These are phyloP conservation scores for Hippocampus comes DNA, from an alignment of 2,113 vertebrate species.

Conservation along the genomic window DNA sequence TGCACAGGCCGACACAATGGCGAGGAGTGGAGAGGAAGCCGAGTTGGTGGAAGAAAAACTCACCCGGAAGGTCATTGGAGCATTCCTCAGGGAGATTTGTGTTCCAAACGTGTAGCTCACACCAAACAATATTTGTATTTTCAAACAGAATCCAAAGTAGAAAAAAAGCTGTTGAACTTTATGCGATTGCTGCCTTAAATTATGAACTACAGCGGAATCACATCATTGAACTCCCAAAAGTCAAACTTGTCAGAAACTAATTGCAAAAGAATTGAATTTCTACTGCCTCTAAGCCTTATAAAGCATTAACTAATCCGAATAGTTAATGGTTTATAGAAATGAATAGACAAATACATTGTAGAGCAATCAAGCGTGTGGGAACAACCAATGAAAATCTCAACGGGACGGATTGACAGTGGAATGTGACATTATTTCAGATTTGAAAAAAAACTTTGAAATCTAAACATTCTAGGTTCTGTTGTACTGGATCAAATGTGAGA, in stretches of 20 bases:
- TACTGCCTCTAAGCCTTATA: too few species aligned
- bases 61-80: slow-evolving; percentile 39
- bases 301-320: too few species aligned
- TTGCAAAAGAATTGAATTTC: neutral
- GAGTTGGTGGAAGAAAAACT: slow-evolving; percentile 14
- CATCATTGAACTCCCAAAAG: neutral
- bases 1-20: slow-evolving; percentile 29
- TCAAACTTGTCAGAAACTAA: neutral
- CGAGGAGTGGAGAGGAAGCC: slow-evolving; percentile 3
- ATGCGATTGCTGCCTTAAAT: neutral
- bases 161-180: neutral
- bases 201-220: neutral
- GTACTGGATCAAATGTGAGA: too few species aligned
- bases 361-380: too few species aligned
- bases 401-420: too few species aligned
- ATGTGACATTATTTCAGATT: too few species aligned
- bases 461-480: too few species aligned
- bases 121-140: neutral
- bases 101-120: neutral
- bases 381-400: too few species aligned
- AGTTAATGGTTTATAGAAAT: too few species aligned
- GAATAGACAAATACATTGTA: too few species aligned
- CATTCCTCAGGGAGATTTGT: slow-evolving; percentile 23
- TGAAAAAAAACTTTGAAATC: too few species aligned
- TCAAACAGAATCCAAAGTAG: neutral